Conservation (phyloP, 2,113 vertebrate genomes). For the Pantherophis guttatus region DNA sequence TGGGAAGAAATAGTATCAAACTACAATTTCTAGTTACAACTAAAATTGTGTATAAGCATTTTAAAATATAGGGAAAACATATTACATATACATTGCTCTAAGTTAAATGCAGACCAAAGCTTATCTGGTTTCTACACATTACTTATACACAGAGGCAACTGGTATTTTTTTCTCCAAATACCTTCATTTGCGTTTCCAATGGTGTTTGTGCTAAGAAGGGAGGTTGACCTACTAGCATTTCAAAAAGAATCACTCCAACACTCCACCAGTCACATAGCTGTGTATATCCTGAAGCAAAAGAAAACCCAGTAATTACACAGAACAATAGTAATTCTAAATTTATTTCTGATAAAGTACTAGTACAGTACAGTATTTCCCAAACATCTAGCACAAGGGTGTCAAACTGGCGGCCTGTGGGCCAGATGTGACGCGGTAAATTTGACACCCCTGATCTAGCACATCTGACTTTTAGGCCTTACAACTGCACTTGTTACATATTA, state of each 20-base stretch:
- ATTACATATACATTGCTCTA: neutral
- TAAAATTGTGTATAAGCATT: neutral
- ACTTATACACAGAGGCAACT: neutral
- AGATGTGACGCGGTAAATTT: too few species aligned
- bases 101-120: conserved; percentile 6
- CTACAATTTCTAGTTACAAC: neutral
- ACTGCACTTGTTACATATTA: neutral
- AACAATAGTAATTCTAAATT: neutral
- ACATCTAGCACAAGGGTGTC: neutral
- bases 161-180: conserved; percentile 61
- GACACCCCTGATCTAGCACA: neutral
- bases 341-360: neutral
- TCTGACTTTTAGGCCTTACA: neutral
- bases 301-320: neutral
- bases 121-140: neutral
- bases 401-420: too few species aligned
- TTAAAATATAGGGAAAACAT: neutral
- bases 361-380: neutral
- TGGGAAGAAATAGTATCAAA: neutral
- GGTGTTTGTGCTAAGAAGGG: conserved; percentile 95
- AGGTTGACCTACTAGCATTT: conserved; percentile 98
- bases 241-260: conserved; percentile 97
- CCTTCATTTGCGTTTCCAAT: conserved; percentile 97
- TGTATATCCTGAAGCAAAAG: conserved; percentile 82
- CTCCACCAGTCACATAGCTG: conserved; percentile 99